Evolutionary conservation across 2,113 vertebrate species (phyloP), one percentile per base, ranked within the genome.

Genomic region (Plestiodon gilberti): DNA sequence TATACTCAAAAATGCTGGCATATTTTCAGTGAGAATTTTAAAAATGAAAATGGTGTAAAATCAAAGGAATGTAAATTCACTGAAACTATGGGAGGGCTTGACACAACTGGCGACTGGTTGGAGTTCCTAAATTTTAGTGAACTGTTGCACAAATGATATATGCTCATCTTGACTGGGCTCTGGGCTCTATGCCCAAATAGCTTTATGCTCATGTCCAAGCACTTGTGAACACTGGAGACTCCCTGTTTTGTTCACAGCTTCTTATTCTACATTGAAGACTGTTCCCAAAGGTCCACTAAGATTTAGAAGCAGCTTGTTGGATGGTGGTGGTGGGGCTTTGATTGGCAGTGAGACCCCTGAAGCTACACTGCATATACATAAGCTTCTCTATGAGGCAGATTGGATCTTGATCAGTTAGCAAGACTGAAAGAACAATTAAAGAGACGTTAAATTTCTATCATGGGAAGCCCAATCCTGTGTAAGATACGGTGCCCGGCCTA

Each of bases 21-120:
- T 17, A 87, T 87, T 87, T 75, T 65, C 70, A 48, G 33, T 73
- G 14, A 22, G 22, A 92, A 91, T 94, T 83, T 88, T 65, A 71
- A 78, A 93, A 91, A 6, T 20, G 67, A 82, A 69, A 81, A 82
- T 61, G 0, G 20, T 55, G 6, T 57, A 2, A 85, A 65, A 83
- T 87, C 20, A 59, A 65, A 85, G 85, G 81, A 87, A 85, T 33
- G 17, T 0, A 62, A 55, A 1, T 20, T 23, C 30, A 33, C 20
- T 6, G 73, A 77, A 83, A 91, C 8, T 1, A 17, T 35, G 23
- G 40, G 30, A 90, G 83, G 70, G 83, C 76, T 52, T 61, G 33
- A 35, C 55, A 65, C 43, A 4, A 61, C 10, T 14, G 52, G 28
- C 0, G 0, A 1, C 59, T 48, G 65, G 65, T 78, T 8, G 8